A percentile compares a stretch with the other conserved stretches of the same genome.
Conservation (phyloP, 1,140 invertebrate species). For the Pogonomyrmex barbatus region DNA sequence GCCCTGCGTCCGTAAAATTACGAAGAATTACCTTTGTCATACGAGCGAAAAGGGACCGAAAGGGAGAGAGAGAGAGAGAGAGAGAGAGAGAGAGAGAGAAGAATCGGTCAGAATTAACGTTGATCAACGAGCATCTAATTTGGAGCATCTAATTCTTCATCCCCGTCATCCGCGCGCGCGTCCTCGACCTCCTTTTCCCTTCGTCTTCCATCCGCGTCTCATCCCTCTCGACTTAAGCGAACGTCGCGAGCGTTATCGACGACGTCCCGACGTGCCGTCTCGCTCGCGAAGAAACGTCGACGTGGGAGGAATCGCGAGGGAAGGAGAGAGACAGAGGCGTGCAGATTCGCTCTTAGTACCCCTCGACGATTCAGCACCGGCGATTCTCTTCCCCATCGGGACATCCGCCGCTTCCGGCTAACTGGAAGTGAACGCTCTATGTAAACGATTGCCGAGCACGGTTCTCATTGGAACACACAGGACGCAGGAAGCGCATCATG, state of each 20-base stretch:
- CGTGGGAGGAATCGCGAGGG: background rate
- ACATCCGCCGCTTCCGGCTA: conserved; percentile 77
- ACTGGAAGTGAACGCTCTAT: conserved; percentile 80
- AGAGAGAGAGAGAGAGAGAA: background rate
- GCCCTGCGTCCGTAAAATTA: background rate
- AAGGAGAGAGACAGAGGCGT: background rate
- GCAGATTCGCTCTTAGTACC: conserved; percentile 48
- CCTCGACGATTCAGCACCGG: conserved; percentile 43
- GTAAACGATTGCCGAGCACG: conserved; percentile 76
- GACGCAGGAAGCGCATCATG: conserved; percentile 74
- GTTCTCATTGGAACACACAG: conserved; percentile 62
- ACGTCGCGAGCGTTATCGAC: background rate
- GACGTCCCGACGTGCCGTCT: conserved; percentile 21
- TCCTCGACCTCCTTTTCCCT: conserved; percentile 56
- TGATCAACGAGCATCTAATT: conserved; percentile 8
- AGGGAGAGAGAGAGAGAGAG: background rate
- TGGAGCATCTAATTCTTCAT: conserved; percentile 25
- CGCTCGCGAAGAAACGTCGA: conserved; percentile 33
- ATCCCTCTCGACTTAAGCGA: conserved; percentile 28
- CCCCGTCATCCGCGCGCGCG: conserved; percentile 19
- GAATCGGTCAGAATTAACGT: background rate
- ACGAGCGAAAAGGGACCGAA: background rate
- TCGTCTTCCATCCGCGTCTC: conserved; percentile 37
- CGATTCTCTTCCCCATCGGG: conserved; percentile 40
- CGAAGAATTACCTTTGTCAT: background rate